Conservation (phyloP, 30 jellyfish, hydroid and myxozoan genomes). For the Hydra vulgaris region DNA sequence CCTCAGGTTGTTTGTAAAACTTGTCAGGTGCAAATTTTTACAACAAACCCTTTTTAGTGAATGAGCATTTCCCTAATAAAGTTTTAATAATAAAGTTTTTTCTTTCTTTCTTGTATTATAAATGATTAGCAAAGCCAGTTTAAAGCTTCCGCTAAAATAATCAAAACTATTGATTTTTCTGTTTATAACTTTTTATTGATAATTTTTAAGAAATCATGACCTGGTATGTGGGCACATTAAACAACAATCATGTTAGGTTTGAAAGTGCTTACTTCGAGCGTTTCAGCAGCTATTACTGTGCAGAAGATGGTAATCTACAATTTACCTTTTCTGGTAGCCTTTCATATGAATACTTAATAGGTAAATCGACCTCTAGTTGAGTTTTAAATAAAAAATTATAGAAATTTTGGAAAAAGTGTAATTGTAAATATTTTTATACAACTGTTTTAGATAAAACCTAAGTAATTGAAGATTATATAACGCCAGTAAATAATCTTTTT, state of each 20-base stretch:
- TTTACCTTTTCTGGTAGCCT: background rate
- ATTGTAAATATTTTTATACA: background rate
- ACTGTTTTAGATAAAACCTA: background rate
- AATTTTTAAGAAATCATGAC: slow-evolving; percentile 94
- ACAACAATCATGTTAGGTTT: slow-evolving; percentile 61
- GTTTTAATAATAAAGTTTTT: background rate
- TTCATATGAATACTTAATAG: background rate
- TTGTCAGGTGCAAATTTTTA: background rate
- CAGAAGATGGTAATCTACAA: slow-evolving; percentile 80
- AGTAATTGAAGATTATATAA: background rate
- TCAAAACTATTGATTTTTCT: background rate
- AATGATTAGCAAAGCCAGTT: background rate
- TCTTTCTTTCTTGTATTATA: background rate
- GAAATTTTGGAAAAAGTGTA: background rate
- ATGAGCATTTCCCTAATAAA: background rate
- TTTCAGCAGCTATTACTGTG: slow-evolving; percentile 76
- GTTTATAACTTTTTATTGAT: background rate
- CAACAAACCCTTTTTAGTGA: background rate
- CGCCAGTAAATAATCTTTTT: background rate
- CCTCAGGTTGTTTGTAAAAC: background rate
- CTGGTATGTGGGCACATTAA: slow-evolving; percentile 96
- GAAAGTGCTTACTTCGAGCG: slow-evolving; percentile 68
- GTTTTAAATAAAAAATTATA: background rate
- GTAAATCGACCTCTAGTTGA: background rate
- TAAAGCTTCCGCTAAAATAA: background rate